phyloP scores from a whole-genome alignment of 2,888 invertebrate species.

The Aricia artaxerxes region DNA sequence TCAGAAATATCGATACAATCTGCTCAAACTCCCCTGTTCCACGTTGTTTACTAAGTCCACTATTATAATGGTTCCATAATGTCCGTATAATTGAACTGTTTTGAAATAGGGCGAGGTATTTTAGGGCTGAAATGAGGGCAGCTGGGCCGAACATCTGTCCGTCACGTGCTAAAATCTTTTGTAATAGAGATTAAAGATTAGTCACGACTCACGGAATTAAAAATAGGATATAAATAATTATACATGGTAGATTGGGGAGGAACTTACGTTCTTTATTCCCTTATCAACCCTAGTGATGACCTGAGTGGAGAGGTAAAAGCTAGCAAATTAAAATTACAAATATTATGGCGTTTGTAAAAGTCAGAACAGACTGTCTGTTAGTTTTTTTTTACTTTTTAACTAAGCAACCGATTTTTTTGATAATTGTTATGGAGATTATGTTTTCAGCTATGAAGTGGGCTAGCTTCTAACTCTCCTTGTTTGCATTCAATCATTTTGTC shows the following conservation, averaged over 20 bases:
- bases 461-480: no score
- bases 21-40: background rate
- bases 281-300: no score
- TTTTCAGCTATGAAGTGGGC: no score
- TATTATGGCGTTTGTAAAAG: no score
- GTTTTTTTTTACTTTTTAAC: no score
- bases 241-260: background rate
- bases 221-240: background rate
- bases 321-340: background rate
- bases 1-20: background rate
- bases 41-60: background rate
- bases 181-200: background rate
- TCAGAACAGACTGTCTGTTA: no score
- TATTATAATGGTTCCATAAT: background rate
- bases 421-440: no score
- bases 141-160: conserved; percentile 58
- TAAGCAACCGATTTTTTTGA: no score
- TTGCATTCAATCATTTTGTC: no score
- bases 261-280: background rate
- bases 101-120: conserved; percentile 23
- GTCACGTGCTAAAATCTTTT: conserved; percentile 57
- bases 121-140: conserved; percentile 17
- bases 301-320: no score
- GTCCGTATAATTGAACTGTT: conserved; percentile 3
- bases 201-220: background rate